Conservation (phyloP, 2,888 invertebrate genomes). For the Andrena chrysosceles region DNA sequence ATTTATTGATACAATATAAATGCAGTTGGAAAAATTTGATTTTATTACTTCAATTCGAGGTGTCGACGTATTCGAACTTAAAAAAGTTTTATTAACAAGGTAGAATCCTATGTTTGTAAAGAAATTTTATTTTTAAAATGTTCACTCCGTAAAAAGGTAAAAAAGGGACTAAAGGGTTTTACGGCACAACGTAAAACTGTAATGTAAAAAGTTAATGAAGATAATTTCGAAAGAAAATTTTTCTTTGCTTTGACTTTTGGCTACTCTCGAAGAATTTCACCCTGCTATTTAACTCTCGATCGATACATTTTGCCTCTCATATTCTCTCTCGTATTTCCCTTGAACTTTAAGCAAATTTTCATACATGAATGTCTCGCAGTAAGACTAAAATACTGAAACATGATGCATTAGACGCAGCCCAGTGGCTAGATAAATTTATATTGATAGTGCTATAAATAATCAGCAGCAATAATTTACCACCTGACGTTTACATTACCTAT, state of each 20-base stretch:
- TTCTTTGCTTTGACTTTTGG: neutral
- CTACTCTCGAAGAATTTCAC: neutral
- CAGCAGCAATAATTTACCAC: neutral
- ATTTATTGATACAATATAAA: too few relatives aligned
- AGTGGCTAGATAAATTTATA: constrained; percentile 37
- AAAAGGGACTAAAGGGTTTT: too few relatives aligned
- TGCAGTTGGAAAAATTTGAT: too few relatives aligned
- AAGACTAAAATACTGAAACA: constrained; percentile 14
- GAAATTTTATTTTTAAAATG: too few relatives aligned
- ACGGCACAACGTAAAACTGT: too few relatives aligned
- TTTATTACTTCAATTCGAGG: too few relatives aligned
- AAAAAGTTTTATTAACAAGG: too few relatives aligned
- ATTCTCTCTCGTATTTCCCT: constrained; percentile 20
- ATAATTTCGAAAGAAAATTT: neutral
- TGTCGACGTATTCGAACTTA: too few relatives aligned
- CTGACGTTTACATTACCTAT: neutral
- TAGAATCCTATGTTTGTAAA: too few relatives aligned
- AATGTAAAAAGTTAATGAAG: neutral
- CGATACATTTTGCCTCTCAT: constrained; percentile 14
- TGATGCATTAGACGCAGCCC: constrained; percentile 26
- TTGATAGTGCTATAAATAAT: constrained; percentile 40
- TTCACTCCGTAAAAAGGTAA: too few relatives aligned
- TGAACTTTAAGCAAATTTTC: constrained; percentile 39
- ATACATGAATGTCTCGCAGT: constrained; percentile 33
- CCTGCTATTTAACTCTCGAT: constrained; percentile 13